phyloP scores from a whole-genome alignment of 2,797 vertebrate genomes.

The Botia almorhae region DNA sequence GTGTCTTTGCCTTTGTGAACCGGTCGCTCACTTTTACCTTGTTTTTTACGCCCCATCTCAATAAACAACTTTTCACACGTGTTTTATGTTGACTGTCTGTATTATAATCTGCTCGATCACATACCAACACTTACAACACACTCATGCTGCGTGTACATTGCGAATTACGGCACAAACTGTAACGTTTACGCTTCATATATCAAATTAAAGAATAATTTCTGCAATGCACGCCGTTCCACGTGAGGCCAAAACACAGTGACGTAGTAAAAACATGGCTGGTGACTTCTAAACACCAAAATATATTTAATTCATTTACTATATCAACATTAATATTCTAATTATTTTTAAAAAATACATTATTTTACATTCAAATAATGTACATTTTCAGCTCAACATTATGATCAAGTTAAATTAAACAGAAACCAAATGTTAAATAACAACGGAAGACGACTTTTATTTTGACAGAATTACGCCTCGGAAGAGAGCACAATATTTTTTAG shows the following conservation, averaged over 20 bases:
- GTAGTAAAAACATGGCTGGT: slow-evolving; percentile 17
- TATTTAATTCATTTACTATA: not conserved
- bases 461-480: not conserved
- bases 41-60: slow-evolving; percentile 78
- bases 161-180: not conserved
- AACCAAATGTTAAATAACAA: not conserved
- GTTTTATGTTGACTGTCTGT: not conserved
- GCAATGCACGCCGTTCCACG: not conserved
- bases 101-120: not conserved
- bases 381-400: not conserved
- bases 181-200: not conserved
- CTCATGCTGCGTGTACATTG: not conserved
- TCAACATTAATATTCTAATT: not conserved
- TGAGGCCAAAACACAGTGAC: slow-evolving; percentile 28
- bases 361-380: too few relatives aligned
- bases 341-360: not conserved
- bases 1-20: slow-evolving; percentile 76
- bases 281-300: not conserved
- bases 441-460: slow-evolving; percentile 36
- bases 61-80: not conserved
- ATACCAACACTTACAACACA: not conserved
- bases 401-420: not conserved
- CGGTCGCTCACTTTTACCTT: slow-evolving; percentile 68
- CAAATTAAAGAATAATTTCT: not conserved
- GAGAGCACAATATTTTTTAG: not conserved